These are phyloP conservation scores for Heliconius melpomene DNA, from an alignment of 1,140 invertebrate genomes.

Conservation along the genomic window DNA sequence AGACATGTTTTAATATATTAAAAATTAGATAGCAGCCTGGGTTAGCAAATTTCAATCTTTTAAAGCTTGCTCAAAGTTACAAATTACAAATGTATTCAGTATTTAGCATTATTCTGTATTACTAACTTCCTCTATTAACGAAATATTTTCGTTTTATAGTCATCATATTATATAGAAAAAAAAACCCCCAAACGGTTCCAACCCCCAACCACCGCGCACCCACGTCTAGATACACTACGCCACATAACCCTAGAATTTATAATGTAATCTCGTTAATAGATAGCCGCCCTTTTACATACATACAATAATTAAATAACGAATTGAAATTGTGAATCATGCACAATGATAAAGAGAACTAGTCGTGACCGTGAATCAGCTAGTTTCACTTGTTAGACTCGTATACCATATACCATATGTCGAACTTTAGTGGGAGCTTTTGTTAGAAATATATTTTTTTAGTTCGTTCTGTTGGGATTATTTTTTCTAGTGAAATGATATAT, in stretches of 20 bases:
- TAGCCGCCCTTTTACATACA: slow-evolving; percentile 8
- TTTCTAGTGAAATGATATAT: not conserved
- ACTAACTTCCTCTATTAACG: too few relatives aligned
- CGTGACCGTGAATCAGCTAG: not conserved
- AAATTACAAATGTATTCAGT: too few relatives aligned
- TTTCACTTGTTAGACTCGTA: not conserved
- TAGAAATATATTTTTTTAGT: not conserved
- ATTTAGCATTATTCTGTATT: too few relatives aligned
- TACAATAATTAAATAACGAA: not conserved
- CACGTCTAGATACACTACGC: not conserved
- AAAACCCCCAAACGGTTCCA: not conserved
- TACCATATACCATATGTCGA: slow-evolving; percentile 2
- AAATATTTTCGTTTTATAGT: too few relatives aligned
- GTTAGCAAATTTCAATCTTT: not conserved
- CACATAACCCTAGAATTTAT: not conserved
- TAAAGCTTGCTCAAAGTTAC: not conserved
- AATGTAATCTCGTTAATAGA: slow-evolving; percentile 14
- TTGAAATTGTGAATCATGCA: slow-evolving; percentile 13
- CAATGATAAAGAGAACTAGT: slow-evolving; percentile 9
- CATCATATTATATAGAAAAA: not conserved
- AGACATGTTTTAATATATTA: not conserved
- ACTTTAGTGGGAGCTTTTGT: not conserved
- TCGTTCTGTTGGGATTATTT: not conserved
- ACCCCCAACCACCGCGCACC: not conserved
- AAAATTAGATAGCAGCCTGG: not conserved